Base-by-base conservation (phyloP, 2,113 vertebrate genomes). In the Kryptolebias marmoratus region DNA sequence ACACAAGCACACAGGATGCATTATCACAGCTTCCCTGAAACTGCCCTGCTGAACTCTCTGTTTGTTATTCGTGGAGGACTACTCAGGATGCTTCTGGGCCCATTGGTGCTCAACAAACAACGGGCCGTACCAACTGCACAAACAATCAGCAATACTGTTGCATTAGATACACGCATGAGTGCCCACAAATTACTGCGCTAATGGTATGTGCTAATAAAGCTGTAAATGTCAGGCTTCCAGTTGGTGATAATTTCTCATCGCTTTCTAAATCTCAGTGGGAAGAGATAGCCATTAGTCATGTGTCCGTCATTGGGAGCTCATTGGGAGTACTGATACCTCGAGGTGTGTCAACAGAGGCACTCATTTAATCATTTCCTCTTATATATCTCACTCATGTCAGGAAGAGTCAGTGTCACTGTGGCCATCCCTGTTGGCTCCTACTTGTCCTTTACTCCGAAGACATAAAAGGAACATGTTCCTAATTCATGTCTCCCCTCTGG, bases 301-400 rank as follows among this genome's bases (percentile, higher is more conserved):
- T 64, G 78, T 71, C 74, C 72, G 22, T 86, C 67, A 61, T 50
- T 73, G 56, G 48, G 0, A 32, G 64, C 58, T 56, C 53, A 63
- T 28, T 36, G 10, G 18, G 14, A 45, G 57, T 2, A 9, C 68
- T 47, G 69, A 63, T 11, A 58, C 82, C 71, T 65, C 5, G 0
- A 55, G 73, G 65, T 5, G 1, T 27, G 54, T 79, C 69, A 16
- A 36, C 31, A 75, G 53, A 48, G 67, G 61, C 63, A 66, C 56
- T 62, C 54, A 64, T 60, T 61, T 58, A 11, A 49, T 31, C 36
- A 12, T 1, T 39, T 61, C 64, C 64, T 71, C 59, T 50, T 36
- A 27, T 79, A 80, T 55, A 75, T 78, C 68, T 64, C 60, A 30
- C 57, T 22, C 3, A 61, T 77, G 86, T 81, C 77, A 80, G 36